Conservation (phyloP, 1,140 invertebrate genomes). For the Macrocentrus cingulum region DNA sequence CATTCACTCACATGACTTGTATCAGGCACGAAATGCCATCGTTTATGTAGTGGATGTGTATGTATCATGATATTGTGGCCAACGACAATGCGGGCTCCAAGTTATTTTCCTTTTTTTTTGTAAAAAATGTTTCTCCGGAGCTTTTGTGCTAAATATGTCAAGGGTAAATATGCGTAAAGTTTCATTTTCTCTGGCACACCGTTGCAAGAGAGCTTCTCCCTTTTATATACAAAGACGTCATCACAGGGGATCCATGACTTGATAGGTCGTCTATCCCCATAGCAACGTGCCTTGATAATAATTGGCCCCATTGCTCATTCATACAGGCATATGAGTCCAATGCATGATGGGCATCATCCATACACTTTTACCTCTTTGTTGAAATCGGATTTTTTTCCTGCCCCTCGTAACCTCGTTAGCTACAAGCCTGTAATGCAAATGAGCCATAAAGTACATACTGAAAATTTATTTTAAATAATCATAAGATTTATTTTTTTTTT, state of each 20-base stretch:
- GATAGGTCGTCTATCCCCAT: not conserved
- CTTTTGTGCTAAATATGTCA: too few relatives aligned
- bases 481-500: not conserved
- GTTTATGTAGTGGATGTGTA: too few relatives aligned
- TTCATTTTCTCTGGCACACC: too few relatives aligned
- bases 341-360: too few relatives aligned
- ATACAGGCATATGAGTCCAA: not conserved
- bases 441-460: too few relatives aligned
- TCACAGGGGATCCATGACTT: not conserved
- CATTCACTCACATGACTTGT: too few relatives aligned
- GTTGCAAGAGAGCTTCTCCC: not conserved
- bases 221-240: not conserved
- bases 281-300: constrained; percentile 10
- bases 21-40: too few relatives aligned
- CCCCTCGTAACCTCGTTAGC: not conserved
- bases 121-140: too few relatives aligned
- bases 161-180: too few relatives aligned
- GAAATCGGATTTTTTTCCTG: not conserved
- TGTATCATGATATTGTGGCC: too few relatives aligned
- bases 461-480: not conserved
- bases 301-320: constrained; percentile 15
- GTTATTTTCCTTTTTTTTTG: too few relatives aligned
- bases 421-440: not conserved
- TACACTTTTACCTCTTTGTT: not conserved
- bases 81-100: too few relatives aligned